Evolutionary conservation across 1,140 invertebrate genomes (phyloP).

Genomic region (Acromyrmex charruanus): DNA sequence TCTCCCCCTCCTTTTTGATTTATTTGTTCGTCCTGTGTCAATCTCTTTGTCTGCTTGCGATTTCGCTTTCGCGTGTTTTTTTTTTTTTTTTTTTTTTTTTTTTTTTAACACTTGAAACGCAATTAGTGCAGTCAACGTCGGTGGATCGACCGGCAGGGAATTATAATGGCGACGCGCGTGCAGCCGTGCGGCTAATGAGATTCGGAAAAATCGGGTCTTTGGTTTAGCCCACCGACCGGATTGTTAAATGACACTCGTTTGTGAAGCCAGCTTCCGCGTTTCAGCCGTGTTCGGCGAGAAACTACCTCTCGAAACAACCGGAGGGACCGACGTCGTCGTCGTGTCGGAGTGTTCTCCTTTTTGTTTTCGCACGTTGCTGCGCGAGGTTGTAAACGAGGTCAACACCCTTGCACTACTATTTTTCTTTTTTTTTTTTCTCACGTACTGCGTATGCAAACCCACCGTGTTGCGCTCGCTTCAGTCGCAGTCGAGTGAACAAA

Average conservation of each 20-base stretch:
- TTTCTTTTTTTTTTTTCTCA: not conserved
- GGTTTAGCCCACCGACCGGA: conserved; percentile 71
- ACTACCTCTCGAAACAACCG: conserved; percentile 59
- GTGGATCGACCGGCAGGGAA: conserved; percentile 67
- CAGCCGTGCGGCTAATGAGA: conserved; percentile 76
- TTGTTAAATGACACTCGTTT: conserved; percentile 77
- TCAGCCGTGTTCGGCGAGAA: conserved; percentile 64
- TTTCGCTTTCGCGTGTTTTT: conserved; percentile 57
- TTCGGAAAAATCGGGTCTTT: conserved; percentile 76
- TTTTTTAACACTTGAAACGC: conserved; percentile 72
- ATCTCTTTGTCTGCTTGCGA: conserved; percentile 18
- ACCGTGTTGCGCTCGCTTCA: conserved; percentile 6
- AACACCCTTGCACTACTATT: conserved; percentile 47
- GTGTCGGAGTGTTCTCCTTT: conserved; percentile 27
- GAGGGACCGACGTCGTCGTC: conserved; percentile 29
- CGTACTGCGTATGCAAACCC: not conserved
- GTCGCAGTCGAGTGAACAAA: conserved; percentile 16
- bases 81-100: conserved; percentile 65
- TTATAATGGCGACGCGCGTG: conserved; percentile 72
- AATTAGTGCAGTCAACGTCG: conserved; percentile 77
- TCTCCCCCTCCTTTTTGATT: conserved; percentile 3
- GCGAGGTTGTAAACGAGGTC: conserved; percentile 48
- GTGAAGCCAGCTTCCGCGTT: conserved; percentile 71
- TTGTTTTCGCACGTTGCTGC: conserved; percentile 31
- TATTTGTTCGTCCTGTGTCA: conserved; percentile 47